Conservation (phyloP, 1,140 invertebrate genomes). For the Dendrolimus kikuchii region DNA sequence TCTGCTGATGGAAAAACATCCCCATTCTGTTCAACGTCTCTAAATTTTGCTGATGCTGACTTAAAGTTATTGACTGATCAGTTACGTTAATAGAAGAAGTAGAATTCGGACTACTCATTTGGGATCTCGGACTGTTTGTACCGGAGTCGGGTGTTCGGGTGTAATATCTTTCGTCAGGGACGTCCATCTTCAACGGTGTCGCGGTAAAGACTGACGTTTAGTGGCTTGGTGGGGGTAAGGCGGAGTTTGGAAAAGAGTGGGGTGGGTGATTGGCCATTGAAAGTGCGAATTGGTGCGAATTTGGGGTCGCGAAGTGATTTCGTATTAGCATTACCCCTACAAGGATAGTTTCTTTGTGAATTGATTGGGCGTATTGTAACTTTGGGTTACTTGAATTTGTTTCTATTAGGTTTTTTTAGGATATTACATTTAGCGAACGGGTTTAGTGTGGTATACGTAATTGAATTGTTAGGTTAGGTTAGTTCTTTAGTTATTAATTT, state of each 20-base stretch:
- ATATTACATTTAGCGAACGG: neutral
- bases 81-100: slow-evolving; percentile 53
- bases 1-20: slow-evolving; percentile 65
- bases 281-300: slow-evolving; percentile 49
- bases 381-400: slow-evolving; percentile 14
- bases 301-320: slow-evolving; percentile 68
- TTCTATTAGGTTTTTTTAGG: neutral
- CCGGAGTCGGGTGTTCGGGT: slow-evolving; percentile 52
- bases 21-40: slow-evolving; percentile 63
- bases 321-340: slow-evolving; percentile 65
- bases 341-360: slow-evolving; percentile 56
- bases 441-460: too few relatives aligned
- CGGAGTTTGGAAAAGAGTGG: slow-evolving; percentile 29
- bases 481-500: too few relatives aligned
- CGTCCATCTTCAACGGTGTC: slow-evolving; percentile 46
- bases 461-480: too few relatives aligned
- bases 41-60: slow-evolving; percentile 56
- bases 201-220: slow-evolving; percentile 35
- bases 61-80: slow-evolving; percentile 33
- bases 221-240: slow-evolving; percentile 27
- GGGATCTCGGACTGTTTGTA: slow-evolving; percentile 51
- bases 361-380: slow-evolving; percentile 65
- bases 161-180: slow-evolving; percentile 49
- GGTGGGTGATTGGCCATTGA: slow-evolving; percentile 54
- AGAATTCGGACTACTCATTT: slow-evolving; percentile 55